phyloP scores from a whole-genome alignment of 2,888 invertebrate genomes.

The Tachina grossa region DNA sequence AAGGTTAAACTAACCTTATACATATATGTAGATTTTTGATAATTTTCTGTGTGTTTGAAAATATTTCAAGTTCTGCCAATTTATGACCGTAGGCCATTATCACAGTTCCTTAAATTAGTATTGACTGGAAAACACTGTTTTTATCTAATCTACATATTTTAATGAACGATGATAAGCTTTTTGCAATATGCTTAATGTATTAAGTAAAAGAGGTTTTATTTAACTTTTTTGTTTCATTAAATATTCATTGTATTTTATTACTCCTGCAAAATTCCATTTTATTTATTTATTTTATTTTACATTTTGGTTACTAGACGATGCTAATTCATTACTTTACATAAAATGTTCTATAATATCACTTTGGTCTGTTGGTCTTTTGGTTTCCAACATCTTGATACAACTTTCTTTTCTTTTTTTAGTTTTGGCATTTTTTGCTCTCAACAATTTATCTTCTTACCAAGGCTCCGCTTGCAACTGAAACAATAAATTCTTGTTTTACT shows the following conservation, averaged over 20 bases:
- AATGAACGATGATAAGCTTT: neutral
- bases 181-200: neutral
- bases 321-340: slow-evolving; percentile 60
- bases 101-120: too few relatives aligned
- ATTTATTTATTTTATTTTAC: neutral
- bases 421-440: slow-evolving; percentile 45
- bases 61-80: too few relatives aligned
- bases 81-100: too few relatives aligned
- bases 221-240: neutral
- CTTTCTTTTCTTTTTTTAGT: slow-evolving; percentile 1
- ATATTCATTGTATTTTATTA: slow-evolving; percentile 15
- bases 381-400: slow-evolving; percentile 52
- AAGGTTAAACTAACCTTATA: too few relatives aligned
- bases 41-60: too few relatives aligned
- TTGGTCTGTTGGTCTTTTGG: slow-evolving; percentile 31
- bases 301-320: slow-evolving; percentile 40
- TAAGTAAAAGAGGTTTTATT: neutral
- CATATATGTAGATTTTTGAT: too few relatives aligned
- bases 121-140: too few relatives aligned
- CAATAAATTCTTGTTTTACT: slow-evolving; percentile 63
- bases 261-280: neutral
- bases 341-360: slow-evolving; percentile 46
- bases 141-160: too few relatives aligned
- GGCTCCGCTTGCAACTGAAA: slow-evolving; percentile 46
- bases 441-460: slow-evolving; percentile 64